These are phyloP conservation scores for Lepidochitona cinerea DNA, from an alignment of 2,888 invertebrate species.

Conservation along the genomic window DNA sequence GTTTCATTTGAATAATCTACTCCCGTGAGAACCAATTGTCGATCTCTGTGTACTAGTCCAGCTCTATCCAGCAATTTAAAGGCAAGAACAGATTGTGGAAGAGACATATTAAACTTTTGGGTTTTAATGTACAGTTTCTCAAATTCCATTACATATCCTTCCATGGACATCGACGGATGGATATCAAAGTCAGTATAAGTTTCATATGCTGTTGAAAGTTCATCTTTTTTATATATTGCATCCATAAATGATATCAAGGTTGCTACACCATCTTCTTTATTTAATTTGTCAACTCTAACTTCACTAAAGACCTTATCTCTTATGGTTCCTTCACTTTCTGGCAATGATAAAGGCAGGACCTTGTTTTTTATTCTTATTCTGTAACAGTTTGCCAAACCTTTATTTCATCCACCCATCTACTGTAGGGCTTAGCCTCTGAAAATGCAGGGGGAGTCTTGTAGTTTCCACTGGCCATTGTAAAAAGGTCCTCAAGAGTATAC, in stretches of 20 bases:
- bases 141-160: background rate
- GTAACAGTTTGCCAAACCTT: background rate
- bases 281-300: background rate
- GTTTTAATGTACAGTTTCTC: background rate
- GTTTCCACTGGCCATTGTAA: background rate
- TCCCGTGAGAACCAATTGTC: background rate
- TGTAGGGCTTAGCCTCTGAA: background rate
- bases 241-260: background rate
- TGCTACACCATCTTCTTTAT: background rate
- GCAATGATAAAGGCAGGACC: background rate
- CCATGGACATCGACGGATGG: background rate
- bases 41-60: background rate
- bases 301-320: background rate
- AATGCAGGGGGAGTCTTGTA: background rate
- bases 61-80: background rate
- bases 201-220: background rate
- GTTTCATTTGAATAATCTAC: background rate
- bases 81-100: background rate
- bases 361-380: background rate
- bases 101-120: background rate
- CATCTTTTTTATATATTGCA: background rate
- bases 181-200: background rate
- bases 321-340: background rate
- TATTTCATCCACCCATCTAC: background rate
- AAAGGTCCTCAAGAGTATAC: background rate